Conservation (phyloP, 2,797 vertebrate species). For the Fratercula arctica region DNA sequence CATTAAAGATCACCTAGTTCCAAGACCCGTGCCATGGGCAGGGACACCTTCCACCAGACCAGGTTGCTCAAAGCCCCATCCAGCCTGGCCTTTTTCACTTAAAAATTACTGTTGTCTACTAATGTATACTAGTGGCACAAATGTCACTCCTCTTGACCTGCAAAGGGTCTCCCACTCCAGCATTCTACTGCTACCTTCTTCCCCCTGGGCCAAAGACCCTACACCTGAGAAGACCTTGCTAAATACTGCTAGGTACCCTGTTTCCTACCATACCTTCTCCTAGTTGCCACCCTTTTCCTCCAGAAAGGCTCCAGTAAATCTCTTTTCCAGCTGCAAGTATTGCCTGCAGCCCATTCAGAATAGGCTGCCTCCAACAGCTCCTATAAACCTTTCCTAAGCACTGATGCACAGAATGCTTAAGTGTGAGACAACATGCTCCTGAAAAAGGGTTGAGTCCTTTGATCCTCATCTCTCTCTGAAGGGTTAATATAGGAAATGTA, state of each 20-base stretch:
- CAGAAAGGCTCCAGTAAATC: background rate
- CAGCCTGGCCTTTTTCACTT: background rate
- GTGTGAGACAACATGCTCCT: background rate
- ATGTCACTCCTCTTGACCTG: background rate
- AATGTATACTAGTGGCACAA: background rate
- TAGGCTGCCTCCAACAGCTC: background rate
- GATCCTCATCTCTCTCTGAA: background rate
- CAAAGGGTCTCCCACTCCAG: background rate
- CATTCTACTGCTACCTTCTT: background rate
- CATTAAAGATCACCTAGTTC: no score
- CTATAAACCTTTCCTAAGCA: background rate
- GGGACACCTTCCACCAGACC: no score
- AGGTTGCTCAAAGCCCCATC: no score
- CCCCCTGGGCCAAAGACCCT: background rate
- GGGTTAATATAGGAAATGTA: background rate
- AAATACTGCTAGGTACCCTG: background rate
- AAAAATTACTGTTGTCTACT: background rate
- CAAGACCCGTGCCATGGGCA: no score
- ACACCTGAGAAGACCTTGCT: background rate
- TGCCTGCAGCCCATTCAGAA: background rate
- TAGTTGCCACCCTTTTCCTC: background rate
- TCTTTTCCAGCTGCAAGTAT: background rate
- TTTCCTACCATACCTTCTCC: background rate
- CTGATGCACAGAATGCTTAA: background rate
- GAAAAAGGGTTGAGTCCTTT: background rate